phyloP scores from a whole-genome alignment of 2,113 vertebrate species.

The Aptenodytes patagonicus region DNA sequence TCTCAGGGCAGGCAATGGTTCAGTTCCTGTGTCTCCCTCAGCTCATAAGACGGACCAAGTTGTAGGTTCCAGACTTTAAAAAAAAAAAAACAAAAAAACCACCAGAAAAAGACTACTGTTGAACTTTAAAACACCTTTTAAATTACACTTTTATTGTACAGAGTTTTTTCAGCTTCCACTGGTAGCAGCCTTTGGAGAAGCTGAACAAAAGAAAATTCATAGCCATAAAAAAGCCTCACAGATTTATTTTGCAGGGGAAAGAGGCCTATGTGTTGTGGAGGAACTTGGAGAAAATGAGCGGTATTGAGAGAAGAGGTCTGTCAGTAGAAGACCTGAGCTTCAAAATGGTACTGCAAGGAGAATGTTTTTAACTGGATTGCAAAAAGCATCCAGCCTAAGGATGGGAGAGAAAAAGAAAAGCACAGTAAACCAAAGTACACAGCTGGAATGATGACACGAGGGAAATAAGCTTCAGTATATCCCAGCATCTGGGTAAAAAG shows the following conservation, averaged over 20 bases:
- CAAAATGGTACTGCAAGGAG: neutral
- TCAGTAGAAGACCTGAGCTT: neutral
- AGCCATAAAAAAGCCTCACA: neutral
- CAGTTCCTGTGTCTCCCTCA: neutral
- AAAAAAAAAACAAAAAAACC: neutral
- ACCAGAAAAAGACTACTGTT: neutral
- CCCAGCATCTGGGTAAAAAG: neutral
- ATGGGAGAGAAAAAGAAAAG: neutral
- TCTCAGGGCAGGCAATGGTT: neutral
- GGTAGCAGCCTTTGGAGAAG: neutral
- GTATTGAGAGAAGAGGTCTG: neutral
- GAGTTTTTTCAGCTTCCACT: neutral
- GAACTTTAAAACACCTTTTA: neutral
- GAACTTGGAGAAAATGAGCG: neutral
- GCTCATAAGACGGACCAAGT: neutral
- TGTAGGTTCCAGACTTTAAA: neutral
- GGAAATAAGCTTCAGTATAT: neutral
- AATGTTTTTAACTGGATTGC: neutral
- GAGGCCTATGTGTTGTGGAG: neutral
- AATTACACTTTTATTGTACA: neutral
- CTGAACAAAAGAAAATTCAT: neutral
- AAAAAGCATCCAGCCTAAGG: neutral
- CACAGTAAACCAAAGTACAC: neutral
- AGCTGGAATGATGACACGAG: neutral
- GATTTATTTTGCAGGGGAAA: neutral